Conservation (phyloP, 2,113 vertebrate genomes). For the Megaceryle maxima region DNA sequence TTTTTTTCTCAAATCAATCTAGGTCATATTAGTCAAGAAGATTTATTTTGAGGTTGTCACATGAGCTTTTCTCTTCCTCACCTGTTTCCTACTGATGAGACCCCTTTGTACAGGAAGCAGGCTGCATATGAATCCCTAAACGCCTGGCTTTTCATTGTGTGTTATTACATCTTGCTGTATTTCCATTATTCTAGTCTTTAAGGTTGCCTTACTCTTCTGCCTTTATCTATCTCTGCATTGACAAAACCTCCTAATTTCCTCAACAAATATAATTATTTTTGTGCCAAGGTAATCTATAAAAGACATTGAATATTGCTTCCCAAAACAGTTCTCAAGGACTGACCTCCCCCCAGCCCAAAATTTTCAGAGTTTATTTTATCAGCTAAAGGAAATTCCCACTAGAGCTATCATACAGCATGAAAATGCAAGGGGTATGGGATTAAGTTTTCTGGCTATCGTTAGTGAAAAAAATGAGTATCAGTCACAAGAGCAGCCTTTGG, state of each 20-base stretch:
- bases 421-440: not conserved
- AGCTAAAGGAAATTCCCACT: not conserved
- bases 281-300: not conserved
- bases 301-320: not conserved
- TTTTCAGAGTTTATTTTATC: not conserved
- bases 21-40: not conserved
- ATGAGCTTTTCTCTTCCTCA: not conserved
- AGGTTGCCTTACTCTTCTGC: not conserved
- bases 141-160: not conserved
- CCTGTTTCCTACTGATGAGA: not conserved
- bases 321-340: not conserved
- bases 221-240: not conserved
- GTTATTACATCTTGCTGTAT: not conserved
- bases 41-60: not conserved
- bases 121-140: not conserved
- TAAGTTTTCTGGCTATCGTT: not conserved
- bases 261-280: not conserved
- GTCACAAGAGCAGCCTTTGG: not conserved
- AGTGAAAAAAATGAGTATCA: not conserved
- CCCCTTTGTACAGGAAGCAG: not conserved
- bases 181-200: not conserved
- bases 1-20: slow-evolving; percentile 9
- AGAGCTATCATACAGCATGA: not conserved
- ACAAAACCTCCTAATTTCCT: not conserved
- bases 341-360: not conserved